These are phyloP conservation scores for Drosophila acutilabella DNA, from an alignment of 2,888 invertebrate species.

Conservation along the genomic window DNA sequence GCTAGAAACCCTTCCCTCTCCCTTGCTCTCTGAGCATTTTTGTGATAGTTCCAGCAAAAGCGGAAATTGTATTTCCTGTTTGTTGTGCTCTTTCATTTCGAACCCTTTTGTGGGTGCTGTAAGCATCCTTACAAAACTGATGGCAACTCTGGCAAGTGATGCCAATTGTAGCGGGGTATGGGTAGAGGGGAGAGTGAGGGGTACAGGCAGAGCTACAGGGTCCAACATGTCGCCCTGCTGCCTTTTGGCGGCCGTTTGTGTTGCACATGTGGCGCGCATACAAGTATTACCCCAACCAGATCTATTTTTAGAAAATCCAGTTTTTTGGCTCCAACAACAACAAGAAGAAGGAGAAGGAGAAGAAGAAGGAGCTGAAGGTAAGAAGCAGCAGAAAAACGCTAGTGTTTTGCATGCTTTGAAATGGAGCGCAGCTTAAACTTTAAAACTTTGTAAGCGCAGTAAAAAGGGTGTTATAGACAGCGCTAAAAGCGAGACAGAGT, in stretches of 20 bases:
- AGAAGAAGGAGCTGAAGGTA: neutral
- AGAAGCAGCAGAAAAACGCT: neutral
- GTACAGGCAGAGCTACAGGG: no score
- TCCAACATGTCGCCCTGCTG: conserved; percentile 26
- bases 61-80: conserved; percentile 70
- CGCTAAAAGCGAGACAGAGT: neutral
- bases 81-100: conserved; percentile 21
- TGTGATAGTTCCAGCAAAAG: conserved; percentile 18
- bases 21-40: conserved; percentile 11
- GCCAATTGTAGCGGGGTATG: neutral
- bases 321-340: conserved; percentile 75
- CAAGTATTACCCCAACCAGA: conserved; percentile 80
- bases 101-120: conserved; percentile 36
- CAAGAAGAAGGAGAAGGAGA: conserved; percentile 12
- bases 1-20: neutral
- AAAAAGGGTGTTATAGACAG: neutral
- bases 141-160: conserved; percentile 3
- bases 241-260: conserved; percentile 67
- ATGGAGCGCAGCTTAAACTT: conserved; percentile 26
- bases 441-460: conserved; percentile 7
- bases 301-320: conserved; percentile 85
- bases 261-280: conserved; percentile 79
- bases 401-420: conserved; percentile 64
- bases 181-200: no score
- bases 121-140: conserved; percentile 20